Conservation (phyloP, 2,888 invertebrate genomes). For the Apamea epomidion region DNA sequence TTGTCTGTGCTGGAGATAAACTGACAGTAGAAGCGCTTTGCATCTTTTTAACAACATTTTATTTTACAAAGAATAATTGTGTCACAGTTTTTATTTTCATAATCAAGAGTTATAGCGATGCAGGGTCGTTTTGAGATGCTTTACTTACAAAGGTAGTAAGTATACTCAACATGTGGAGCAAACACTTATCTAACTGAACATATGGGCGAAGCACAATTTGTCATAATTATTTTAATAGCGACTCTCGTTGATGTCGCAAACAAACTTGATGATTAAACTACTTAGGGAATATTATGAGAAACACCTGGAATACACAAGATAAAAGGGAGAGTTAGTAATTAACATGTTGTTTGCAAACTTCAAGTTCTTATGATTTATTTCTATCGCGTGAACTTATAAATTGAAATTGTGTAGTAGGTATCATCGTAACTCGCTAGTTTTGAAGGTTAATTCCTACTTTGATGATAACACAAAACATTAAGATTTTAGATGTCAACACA, state of each 20-base stretch:
- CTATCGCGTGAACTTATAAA: neutral
- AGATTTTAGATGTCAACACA: neutral
- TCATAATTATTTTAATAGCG: constrained; percentile 15
- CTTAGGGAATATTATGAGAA: neutral
- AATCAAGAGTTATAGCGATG: too few species aligned
- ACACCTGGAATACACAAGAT: neutral
- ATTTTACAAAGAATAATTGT: too few species aligned
- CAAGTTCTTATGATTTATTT: constrained; percentile 25
- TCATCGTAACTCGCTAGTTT: neutral
- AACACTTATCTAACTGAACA: neutral
- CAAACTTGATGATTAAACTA: constrained; percentile 7
- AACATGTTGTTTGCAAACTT: constrained; percentile 7
- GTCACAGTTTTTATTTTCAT: too few species aligned
- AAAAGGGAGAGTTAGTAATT: neutral
- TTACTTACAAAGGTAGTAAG: neutral
- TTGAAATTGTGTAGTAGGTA: neutral
- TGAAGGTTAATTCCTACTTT: neutral
- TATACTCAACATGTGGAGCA: neutral
- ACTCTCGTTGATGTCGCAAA: constrained; percentile 1
- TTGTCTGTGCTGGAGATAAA: too few species aligned
- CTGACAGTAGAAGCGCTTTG: too few species aligned
- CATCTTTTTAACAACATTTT: too few species aligned
- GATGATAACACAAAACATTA: neutral
- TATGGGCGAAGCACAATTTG: constrained; percentile 7
- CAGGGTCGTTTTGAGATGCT: neutral